Base-by-base conservation (phyloP, 2,888 invertebrate genomes). In the Palloptera scutellata region DNA sequence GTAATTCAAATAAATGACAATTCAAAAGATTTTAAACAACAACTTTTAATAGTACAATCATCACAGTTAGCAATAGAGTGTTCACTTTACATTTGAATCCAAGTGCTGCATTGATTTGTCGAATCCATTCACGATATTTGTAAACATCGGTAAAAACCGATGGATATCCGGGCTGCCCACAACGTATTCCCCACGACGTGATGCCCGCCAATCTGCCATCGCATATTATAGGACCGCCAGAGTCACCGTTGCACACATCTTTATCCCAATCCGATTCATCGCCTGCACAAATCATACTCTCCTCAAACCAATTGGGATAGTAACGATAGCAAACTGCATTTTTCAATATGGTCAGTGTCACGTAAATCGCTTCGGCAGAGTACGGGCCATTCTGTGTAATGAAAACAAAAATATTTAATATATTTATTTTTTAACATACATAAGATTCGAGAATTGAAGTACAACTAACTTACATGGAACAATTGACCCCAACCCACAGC, bases 161-260 rank as follows among this genome's bases (percentile, higher is more conserved):
- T 20, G 66, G 66, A 10, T 51, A 55, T 4, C 61, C 66, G 8
- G 52, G 52, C 40, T 66, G 51, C 5, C 61, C 61, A 40, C 66
- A 66, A 42, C 42, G 55, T 12, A 48, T 54, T 15, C 66, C 55
- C 66, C 66, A 70, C 11, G 70, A 67, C 2, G 73, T 65, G 17
- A 77, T 57, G 6, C 73, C 76, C 9, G 71, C 70, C 6, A 76
- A 20, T 0, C 58, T n/a, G 0, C 53, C 43, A 0, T 64, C 12
- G n/a, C 77, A 77, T 15, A 75, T 70, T 17, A 77, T 53, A 6
- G 77, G 77, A 60, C 68, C 72, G 5, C 76, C 76, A 12, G 72
- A 66, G 48, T 77, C 77, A 6, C 71, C 70, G 5, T 68, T 69
- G 43, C 75, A 74, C 0, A 68, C 66, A 15, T 64, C 68, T 8